These are phyloP conservation scores for Hippotragus niger DNA, from an alignment of 2,113 vertebrate genomes.

Conservation along the genomic window DNA sequence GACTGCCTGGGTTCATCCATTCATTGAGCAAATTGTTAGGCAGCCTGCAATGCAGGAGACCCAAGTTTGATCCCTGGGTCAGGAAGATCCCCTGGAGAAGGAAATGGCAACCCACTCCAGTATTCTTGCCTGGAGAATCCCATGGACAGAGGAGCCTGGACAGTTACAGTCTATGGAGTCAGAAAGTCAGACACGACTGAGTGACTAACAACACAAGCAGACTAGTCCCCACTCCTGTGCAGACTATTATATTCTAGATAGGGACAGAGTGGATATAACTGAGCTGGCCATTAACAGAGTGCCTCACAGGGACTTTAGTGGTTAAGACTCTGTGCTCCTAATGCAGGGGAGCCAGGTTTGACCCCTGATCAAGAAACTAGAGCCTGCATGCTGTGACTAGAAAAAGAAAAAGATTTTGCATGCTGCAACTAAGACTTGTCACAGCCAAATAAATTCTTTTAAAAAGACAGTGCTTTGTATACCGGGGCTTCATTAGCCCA, in stretches of 20 bases:
- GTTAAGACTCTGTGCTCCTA: neutral
- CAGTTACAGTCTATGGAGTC: neutral
- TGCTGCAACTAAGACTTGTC: neutral
- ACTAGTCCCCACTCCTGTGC: neutral
- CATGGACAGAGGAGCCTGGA: neutral
- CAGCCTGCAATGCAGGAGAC: neutral
- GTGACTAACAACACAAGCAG: neutral
- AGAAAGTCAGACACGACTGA: neutral
- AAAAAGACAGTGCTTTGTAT: neutral
- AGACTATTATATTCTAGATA: neutral
- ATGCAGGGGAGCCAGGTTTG: neutral
- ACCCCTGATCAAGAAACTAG: neutral
- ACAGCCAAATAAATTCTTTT: neutral
- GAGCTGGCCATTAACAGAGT: neutral
- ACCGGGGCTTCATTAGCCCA: neutral
- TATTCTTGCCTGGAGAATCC: neutral
- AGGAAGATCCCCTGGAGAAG: neutral
- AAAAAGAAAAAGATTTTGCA: neutral
- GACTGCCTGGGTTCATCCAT: neutral
- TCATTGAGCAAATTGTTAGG: neutral
- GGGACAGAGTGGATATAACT: neutral
- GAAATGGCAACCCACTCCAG: neutral
- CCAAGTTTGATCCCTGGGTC: neutral
- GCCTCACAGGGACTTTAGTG: neutral
- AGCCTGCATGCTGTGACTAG: neutral